A percentile compares a stretch with the other conserved stretches of the same genome.
Conservation (phyloP, 2,888 invertebrate genomes). For the Gastrophysa polygoni region DNA sequence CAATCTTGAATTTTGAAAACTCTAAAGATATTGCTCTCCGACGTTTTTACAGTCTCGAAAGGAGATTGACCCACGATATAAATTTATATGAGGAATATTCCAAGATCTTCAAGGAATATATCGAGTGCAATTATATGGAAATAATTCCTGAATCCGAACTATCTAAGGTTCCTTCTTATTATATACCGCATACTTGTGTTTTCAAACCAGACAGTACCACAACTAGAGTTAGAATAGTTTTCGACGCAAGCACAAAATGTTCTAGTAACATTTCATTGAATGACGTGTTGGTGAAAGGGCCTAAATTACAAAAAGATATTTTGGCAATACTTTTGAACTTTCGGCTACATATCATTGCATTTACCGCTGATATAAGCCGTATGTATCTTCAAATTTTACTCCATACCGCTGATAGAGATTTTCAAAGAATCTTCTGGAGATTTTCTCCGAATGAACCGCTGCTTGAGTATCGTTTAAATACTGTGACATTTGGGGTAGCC, state of each 20-base stretch:
- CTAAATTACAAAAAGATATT: conserved; percentile 5
- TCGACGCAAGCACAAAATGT: conserved; percentile 6
- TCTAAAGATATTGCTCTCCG: background rate
- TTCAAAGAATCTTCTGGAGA: conserved; percentile 4
- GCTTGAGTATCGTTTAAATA: background rate
- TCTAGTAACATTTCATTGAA: conserved; percentile 1
- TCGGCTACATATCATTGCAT: background rate
- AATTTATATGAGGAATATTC: background rate
- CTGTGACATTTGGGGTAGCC: background rate
- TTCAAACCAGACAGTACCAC: conserved; percentile 8
- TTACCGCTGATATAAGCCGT: conserved; percentile 2
- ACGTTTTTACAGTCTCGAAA: conserved; percentile 6
- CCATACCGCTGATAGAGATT: background rate
- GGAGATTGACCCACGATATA: background rate
- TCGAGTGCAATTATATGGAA: conserved; percentile 5
- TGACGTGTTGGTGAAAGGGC: background rate
- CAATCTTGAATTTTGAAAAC: conserved; percentile 1
- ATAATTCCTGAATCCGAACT: conserved; percentile 2
- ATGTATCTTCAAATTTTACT: conserved; percentile 7
- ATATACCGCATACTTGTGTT: conserved; percentile 8
- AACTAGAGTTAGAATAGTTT: conserved; percentile 1
- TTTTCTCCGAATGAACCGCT: background rate
- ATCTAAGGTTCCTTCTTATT: background rate
- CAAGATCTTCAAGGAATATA: conserved; percentile 3
- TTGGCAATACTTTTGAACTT: conserved; percentile 7